These are phyloP conservation scores for Agriopis marginaria DNA, from an alignment of 2,888 invertebrate species.

Conservation along the genomic window DNA sequence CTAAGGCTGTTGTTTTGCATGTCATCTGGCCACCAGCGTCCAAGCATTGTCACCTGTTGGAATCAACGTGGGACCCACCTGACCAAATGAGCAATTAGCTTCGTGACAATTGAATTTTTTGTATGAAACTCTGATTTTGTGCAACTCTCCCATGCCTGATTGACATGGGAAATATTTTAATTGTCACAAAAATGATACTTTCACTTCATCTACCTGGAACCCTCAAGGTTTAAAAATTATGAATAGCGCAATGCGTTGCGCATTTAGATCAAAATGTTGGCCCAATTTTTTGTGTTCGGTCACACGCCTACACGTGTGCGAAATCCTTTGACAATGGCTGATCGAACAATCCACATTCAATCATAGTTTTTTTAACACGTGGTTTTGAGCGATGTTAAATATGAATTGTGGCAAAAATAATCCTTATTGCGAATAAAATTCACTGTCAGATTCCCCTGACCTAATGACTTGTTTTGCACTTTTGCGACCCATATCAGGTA, in stretches of 20 bases:
- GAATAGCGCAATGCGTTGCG: conserved; percentile 63
- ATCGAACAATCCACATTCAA: conserved; percentile 47
- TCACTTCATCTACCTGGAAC: conserved; percentile 55
- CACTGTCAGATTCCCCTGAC: conserved; percentile 64
- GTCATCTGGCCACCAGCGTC: conserved; percentile 72
- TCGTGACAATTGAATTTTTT: conserved; percentile 48
- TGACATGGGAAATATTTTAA: conserved; percentile 61
- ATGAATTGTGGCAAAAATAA: conserved; percentile 32
- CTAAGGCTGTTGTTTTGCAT: conserved; percentile 59
- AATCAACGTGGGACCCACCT: conserved; percentile 43
- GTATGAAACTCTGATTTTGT: conserved; percentile 36
- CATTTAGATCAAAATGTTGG: conserved; percentile 57
- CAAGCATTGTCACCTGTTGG: conserved; percentile 65
- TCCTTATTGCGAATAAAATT: conserved; percentile 48
- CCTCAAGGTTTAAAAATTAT: conserved; percentile 49
- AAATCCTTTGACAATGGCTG: conserved; percentile 55
- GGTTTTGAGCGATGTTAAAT: conserved; percentile 7
- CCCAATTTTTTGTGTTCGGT: conserved; percentile 54
- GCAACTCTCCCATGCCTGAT: conserved; percentile 60
- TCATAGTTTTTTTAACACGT: conserved; percentile 38
- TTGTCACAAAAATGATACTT: conserved; percentile 51
- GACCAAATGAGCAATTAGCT: conserved; percentile 50
- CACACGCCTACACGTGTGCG: conserved; percentile 80
- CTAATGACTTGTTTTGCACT: conserved; percentile 74
- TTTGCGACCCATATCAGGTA: conserved; percentile 68